Evolutionary conservation across 2,113 vertebrate genomes (phyloP), one percentile per base, ranked within the genome.

Genomic region (Scartelaos histophorus): DNA sequence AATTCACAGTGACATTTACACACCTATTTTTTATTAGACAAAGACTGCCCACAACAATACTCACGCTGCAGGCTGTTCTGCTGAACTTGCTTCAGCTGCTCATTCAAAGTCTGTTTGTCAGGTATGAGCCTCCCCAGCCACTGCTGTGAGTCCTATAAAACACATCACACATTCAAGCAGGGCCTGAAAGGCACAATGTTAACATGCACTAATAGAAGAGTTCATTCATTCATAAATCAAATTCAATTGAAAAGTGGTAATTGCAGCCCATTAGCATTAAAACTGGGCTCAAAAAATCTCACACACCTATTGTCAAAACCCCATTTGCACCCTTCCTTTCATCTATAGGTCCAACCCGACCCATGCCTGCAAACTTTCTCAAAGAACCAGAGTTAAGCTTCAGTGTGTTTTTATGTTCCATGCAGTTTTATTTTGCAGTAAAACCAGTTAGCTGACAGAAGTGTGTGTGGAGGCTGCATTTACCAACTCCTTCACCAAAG

Each of bases 11-110:
- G 38, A 9, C n/a, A n/a, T 2, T 29, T 29, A 29, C 29, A 29
- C 29, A 29, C 29, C 29, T 29, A 29, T 29, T 29, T 7, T 43
- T 43, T 43, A 43, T 1, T 43, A 10, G 7, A 7, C 1, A 38
- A 38, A 38, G 35, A 38, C 7, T 7, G 7, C 22, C 2, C 6
- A 35, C 21, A 54, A 11, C 4, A 0, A 21, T 45, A 95, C 97
- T 94, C 93, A 99, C 97, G 94, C 61, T 99, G 97, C 85, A 97
- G 90, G 88, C 96, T 97, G 91, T 96, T 98, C 87, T 99, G 97
- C 62, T 98, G 96, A 74, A 99, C 96, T 85, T 99, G 97, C 71
- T 98, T 99, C 79, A 99, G 82, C 62, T 99, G 96, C 57, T 99
- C 98, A 70, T 94, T 98, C n/a, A 99, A 95, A 80, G 90, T 91